Evolutionary conservation across 2,888 invertebrate genomes (phyloP).

Genomic region (Pollenia amentaria): DNA sequence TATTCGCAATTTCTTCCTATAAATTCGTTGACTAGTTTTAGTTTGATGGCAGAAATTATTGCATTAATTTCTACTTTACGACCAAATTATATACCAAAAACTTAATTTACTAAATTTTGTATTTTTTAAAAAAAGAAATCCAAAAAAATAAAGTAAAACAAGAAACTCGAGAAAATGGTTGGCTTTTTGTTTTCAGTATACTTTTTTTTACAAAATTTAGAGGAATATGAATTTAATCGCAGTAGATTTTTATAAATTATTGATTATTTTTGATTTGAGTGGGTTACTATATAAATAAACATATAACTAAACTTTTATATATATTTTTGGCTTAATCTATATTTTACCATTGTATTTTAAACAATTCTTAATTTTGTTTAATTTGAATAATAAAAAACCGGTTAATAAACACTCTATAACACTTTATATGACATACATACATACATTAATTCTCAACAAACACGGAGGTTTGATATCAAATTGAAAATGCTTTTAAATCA

Average conservation of each 20-base stretch:
- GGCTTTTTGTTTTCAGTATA: not conserved
- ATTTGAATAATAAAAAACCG: too few relatives aligned
- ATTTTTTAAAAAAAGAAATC: conserved; percentile 57
- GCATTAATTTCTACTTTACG: conserved; percentile 28
- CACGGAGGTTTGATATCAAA: too few relatives aligned
- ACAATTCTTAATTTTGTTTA: not conserved
- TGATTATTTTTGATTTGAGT: too few relatives aligned
- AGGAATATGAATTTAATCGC: too few relatives aligned
- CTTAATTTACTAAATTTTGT: conserved; percentile 58
- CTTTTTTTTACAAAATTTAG: too few relatives aligned
- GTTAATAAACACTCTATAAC: too few relatives aligned
- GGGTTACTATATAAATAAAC: too few relatives aligned
- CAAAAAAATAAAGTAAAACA: conserved; percentile 67
- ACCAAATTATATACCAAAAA: conserved; percentile 47
- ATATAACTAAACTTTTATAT: not conserved
- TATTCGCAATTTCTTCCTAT: conserved; percentile 41
- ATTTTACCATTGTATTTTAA: not conserved
- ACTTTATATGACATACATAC: too few relatives aligned
- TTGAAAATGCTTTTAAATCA: too few relatives aligned
- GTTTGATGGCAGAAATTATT: conserved; percentile 44
- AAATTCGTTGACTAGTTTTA: conserved; percentile 74
- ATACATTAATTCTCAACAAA: too few relatives aligned
- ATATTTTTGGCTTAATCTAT: not conserved
- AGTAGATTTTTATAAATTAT: too few relatives aligned
- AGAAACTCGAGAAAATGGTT: conserved; percentile 27